Base-by-base conservation (phyloP, 2,797 vertebrate genomes). In the Hydrolagus colliei region DNA sequence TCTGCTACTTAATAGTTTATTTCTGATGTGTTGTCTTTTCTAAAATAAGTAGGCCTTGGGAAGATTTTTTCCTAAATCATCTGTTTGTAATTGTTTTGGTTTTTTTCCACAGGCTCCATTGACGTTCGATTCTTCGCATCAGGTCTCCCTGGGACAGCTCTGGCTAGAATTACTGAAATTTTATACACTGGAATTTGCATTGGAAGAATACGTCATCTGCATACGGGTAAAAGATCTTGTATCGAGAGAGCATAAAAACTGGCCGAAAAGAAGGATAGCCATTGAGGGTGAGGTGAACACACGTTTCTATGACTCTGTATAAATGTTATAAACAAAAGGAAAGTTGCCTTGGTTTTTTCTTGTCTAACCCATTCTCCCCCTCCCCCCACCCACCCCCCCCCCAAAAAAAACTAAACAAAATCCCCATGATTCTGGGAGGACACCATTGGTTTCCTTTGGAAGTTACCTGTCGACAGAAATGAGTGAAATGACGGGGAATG, bases 111-210 rank as follows among this genome's bases (percentile, higher is more conserved):
- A 99, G 98, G 93, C 93, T 87, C 91, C 91, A 67, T 92, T 99
- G 88, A 93, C 93, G 84, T 91, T 95, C 88, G 92, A 91, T 90
- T 88, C 86, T 79, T 87, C 92, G 73, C 93, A 94, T 88, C 92
- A 91, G 63, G 93, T 93, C 87, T 93, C 95, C 1, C 88, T 97
- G 88, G 98, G 98, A 68, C 96, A 97, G 87, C 89, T 99, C 89
- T 99, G 98, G 98, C 89, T 99, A 92, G 98, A 99, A 91, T 94
- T 99, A 85, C 89, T 99, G 86, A 96, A 96, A 88, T 99, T 99
- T 93, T 99, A 99, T 94, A 99, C 98, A 84, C 94, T 99, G 93
- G 98, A 99, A 91, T 99, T 99, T 91, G 95, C 96, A 88, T 94
- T 98, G 90, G 97, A 99, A 89, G 97, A 99, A 85, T 94, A 95